Evolutionary conservation across 1,140 invertebrate genomes (phyloP).

Genomic region (Euura saliciscinereae): DNA sequence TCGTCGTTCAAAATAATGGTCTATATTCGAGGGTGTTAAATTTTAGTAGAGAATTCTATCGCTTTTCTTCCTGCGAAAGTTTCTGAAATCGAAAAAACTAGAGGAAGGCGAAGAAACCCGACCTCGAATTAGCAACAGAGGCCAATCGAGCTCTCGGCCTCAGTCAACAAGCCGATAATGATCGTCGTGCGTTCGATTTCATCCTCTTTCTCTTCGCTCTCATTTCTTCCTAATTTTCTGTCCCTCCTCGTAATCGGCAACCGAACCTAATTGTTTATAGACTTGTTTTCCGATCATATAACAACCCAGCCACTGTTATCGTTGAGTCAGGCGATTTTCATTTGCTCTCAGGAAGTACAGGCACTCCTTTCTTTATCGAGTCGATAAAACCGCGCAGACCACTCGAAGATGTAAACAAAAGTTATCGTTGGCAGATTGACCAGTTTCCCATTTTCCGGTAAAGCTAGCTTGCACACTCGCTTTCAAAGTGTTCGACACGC

Average conservation of each 20-base stretch:
- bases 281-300: conserved; percentile 5
- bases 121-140: not conserved
- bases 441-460: conserved; percentile 17
- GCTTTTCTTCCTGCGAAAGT: no score
- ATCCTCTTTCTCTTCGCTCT: not conserved
- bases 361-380: not conserved
- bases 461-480: not conserved
- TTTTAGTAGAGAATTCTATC: no score
- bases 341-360: not conserved
- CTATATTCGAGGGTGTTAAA: no score
- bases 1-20: no score
- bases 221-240: not conserved
- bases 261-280: conserved; percentile 5
- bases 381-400: conserved; percentile 25
- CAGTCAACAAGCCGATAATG: not conserved
- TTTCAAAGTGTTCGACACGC: not conserved
- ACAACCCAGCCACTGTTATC: not conserved
- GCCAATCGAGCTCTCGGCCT: not conserved
- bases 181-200: not conserved
- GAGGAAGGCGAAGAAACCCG: not conserved
- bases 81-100: no score
- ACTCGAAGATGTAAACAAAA: conserved; percentile 16
- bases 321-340: not conserved
- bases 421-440: conserved; percentile 22
- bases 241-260: not conserved